A percentile compares a stretch with the other conserved stretches of the same genome.
These are phyloP conservation scores for Dichetophora obliterata DNA, from an alignment of 2,888 invertebrate genomes.

Conservation along the genomic window DNA sequence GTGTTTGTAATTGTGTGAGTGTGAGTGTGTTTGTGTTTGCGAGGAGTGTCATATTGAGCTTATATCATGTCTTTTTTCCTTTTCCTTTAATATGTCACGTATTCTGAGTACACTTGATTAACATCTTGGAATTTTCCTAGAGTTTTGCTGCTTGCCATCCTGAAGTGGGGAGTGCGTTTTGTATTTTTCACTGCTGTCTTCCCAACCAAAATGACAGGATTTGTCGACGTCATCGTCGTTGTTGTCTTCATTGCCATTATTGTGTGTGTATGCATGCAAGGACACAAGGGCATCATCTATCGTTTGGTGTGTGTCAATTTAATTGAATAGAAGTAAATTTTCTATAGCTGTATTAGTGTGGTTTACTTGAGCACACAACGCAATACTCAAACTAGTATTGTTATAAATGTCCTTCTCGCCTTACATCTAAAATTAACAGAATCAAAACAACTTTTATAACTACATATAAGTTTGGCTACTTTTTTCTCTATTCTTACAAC, in stretches of 20 bases:
- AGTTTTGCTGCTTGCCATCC: neutral
- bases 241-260: neutral
- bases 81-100: slow-evolving; percentile 7
- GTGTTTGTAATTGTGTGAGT: neutral
- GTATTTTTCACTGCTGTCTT: neutral
- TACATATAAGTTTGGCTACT: no score
- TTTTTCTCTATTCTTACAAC: no score
- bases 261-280: neutral
- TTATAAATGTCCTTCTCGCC: no score
- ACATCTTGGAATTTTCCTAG: slow-evolving; percentile 12
- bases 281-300: neutral
- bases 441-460: no score
- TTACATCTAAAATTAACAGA: no score
- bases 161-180: neutral
- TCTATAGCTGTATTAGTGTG: no score
- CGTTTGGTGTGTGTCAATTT: no score
- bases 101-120: neutral
- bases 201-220: no score
- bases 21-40: slow-evolving; percentile 1
- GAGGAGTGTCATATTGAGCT: neutral
- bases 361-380: no score
- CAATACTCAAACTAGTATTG: no score
- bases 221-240: neutral
- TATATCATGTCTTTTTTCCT: neutral
- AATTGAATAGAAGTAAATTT: no score